These are phyloP conservation scores for Fulmarus glacialis DNA, from an alignment of 2,113 vertebrate genomes.

Conservation along the genomic window DNA sequence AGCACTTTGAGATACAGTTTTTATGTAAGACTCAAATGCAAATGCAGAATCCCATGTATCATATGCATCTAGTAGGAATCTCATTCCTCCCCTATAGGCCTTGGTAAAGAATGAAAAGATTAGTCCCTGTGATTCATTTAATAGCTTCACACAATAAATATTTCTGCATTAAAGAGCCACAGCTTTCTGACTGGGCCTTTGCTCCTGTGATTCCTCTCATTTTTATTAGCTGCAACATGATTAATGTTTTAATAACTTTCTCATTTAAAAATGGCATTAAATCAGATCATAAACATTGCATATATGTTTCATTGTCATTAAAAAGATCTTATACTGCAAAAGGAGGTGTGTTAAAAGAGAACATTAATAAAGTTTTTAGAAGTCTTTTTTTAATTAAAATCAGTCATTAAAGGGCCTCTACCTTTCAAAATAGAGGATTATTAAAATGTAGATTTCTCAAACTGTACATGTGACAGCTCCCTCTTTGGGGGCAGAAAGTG, in stretches of 20 bases:
- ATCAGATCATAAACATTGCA: slow-evolving; percentile 4
- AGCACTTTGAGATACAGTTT: not conserved
- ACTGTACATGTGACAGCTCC: not conserved
- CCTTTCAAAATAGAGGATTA: not conserved
- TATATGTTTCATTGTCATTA: not conserved
- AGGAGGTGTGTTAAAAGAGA: not conserved
- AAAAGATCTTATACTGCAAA: not conserved
- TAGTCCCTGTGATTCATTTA: not conserved
- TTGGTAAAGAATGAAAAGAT: not conserved
- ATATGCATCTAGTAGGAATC: not conserved
- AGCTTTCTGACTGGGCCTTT: not conserved
- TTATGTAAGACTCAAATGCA: not conserved
- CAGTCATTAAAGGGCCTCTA: not conserved
- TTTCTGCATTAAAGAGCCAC: not conserved
- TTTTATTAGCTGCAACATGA: slow-evolving; percentile 5
- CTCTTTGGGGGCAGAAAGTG: not conserved
- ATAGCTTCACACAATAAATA: not conserved
- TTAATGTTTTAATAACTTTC: slow-evolving; percentile 20
- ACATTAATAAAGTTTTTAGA: not conserved
- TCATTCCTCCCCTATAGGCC: not conserved
- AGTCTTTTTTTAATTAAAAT: not conserved
- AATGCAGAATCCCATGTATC: not conserved
- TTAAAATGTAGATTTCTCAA: not conserved
- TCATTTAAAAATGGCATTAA: not conserved
- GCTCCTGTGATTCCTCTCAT: not conserved